Conservation (phyloP, 2,113 vertebrate genomes). For the Microtus ochrogaster region DNA sequence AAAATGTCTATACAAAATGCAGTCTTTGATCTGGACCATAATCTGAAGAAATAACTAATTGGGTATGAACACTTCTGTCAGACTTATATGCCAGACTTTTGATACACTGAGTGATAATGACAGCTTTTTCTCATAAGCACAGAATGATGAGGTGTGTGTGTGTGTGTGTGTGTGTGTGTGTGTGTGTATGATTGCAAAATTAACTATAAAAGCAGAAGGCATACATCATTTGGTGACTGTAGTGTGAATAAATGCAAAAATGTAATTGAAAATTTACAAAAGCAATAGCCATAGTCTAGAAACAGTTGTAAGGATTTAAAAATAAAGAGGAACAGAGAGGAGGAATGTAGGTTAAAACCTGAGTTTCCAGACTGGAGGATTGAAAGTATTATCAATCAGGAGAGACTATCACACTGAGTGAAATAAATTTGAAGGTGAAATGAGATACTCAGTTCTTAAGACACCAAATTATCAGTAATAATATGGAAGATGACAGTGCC, state of each 20-base stretch:
- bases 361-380: not conserved
- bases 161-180: too few relatives aligned
- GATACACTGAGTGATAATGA: not conserved
- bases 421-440: constrained; percentile 52
- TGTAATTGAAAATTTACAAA: not conserved
- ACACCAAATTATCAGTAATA: constrained; percentile 32
- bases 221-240: not conserved
- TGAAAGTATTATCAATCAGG: not conserved
- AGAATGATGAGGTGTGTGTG: not conserved
- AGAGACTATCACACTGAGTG: not conserved
- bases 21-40: not conserved
- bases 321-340: rapidly evolving
- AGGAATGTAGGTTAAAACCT: not conserved
- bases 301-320: not conserved
- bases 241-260: not conserved
- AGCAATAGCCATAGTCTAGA: not conserved
- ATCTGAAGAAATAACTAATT: not conserved
- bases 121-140: not conserved
- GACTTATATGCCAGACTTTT: not conserved
- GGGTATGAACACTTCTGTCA: not conserved
- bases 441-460: not conserved
- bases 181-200: not conserved
- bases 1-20: not conserved
- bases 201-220: not conserved
- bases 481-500: not conserved